Evolutionary conservation across 2,888 invertebrate species (phyloP).

Genomic region (Brachynemurus nebulosus): DNA sequence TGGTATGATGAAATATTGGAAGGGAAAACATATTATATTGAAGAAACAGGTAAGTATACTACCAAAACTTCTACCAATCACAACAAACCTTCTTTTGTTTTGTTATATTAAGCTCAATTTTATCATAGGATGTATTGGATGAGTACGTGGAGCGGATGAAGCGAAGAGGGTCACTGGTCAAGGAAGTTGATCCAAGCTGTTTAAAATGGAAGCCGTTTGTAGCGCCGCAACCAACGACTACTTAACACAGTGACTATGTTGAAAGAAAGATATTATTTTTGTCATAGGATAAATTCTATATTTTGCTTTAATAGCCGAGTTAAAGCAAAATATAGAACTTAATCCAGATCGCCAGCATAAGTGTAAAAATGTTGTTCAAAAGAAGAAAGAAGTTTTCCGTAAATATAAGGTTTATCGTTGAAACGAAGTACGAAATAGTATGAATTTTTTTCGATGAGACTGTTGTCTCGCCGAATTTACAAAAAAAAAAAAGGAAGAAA

Average conservation of each 20-base stretch:
- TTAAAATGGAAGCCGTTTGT: conserved; percentile 79
- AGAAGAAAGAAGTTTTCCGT: no score
- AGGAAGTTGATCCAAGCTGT: conserved; percentile 76
- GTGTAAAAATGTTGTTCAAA: no score
- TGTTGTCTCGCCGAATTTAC: no score
- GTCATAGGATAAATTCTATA: no score
- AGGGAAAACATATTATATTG: conserved; percentile 91
- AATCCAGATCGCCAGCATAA: no score
- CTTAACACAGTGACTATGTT: conserved; percentile 23
- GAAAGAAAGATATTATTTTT: conserved; percentile 3
- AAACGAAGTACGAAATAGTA: no score
- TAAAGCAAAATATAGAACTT: no score
- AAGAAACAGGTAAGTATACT: conserved; percentile 69
- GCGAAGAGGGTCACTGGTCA: conserved; percentile 57
- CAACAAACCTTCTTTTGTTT: not conserved
- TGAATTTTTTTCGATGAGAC: no score
- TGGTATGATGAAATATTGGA: conserved; percentile 99
- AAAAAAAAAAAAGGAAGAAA: no score
- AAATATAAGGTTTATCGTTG: no score
- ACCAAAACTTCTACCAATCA: not conserved
- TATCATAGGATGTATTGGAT: conserved; percentile 72
- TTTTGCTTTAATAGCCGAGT: no score
- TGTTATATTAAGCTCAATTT: not conserved
- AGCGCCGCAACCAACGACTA: conserved; percentile 39
- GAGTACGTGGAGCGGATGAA: conserved; percentile 78